These are phyloP conservation scores for Takifugu rubripes DNA, from an alignment of 2,797 vertebrate genomes.

Conservation along the genomic window DNA sequence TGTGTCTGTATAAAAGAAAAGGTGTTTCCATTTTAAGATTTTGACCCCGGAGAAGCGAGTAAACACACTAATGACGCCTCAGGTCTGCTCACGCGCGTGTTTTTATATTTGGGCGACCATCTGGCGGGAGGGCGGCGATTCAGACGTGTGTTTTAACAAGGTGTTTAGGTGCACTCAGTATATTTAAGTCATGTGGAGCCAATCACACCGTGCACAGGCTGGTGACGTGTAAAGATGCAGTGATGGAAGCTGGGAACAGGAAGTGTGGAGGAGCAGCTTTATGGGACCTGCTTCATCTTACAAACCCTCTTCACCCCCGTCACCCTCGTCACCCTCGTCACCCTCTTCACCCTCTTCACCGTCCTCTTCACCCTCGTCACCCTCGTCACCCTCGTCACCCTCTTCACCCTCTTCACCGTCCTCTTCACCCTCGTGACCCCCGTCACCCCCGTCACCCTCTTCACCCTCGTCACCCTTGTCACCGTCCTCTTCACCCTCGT, in stretches of 20 bases:
- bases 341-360: no score
- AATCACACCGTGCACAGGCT: conserved; percentile 26
- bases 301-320: background rate
- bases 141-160: conserved; percentile 20
- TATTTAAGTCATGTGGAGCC: conserved; percentile 44
- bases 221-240: conserved; percentile 21
- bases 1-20: conserved; percentile 10
- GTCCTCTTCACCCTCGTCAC: no score
- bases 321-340: background rate
- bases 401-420: conserved; percentile 4
- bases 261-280: background rate
- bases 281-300: conserved; percentile 20
- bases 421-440: conserved; percentile 7
- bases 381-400: no score
- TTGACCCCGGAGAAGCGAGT: conserved; percentile 35
- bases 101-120: conserved; percentile 56
- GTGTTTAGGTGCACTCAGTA: conserved; percentile 15
- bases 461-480: background rate
- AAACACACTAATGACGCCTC: conserved; percentile 55
- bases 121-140: conserved; percentile 35
- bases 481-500: no score
- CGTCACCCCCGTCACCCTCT: conserved; percentile 3
- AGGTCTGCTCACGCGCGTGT: conserved; percentile 34
- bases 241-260: conserved; percentile 16
- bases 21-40: conserved; percentile 10